Evolutionary conservation across 2,888 invertebrate genomes (phyloP), one percentile per base, ranked within the genome.

Genomic region (Sesia bembeciformis): DNA sequence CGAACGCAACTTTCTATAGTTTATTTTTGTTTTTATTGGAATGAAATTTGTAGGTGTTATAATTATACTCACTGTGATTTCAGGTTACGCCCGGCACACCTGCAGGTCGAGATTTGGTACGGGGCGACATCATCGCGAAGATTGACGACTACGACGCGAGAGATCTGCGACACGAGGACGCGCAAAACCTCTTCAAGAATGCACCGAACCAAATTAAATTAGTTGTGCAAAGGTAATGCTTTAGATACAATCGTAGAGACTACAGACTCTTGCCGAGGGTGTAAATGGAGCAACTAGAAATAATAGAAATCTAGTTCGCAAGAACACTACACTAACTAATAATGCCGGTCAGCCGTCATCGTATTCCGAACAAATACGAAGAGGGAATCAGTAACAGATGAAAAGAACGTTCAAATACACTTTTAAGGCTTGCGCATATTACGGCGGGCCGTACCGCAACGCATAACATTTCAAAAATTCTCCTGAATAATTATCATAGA

Each of bases 91-190:
- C 93, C 56, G 95, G 96, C 61, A 94, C 94, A 60, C 96, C 96
- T 3, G 93, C 96, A n/a, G 94, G 95, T 68, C 94, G 94, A 54
- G 94, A 94, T 69, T 92, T 98, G 63, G 92, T 95, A 65, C 92
- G 96, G 62, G 98, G 98, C 64, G 98, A 98, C 89, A 93, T 97
- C 72, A 95, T 98, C 72, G 92, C 95, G 65, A 96, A 96, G 89
- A 94, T 98, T 68, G 95, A 95, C 76, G 96, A 96, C 76, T 96
- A 96, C 84, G 97, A 97, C 86, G 93, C 95, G 52, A 91, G 95
- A 58, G 95, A 96, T 76, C 91, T 98, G 72, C 92, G 96, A 69
- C 98, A 98, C 76, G 95, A 96, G 78, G 96, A 97, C 86, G 98
- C 97, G 55, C 96, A 97, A 85, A 95, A 93, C 76, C 91, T 97